Evolutionary conservation across 2,797 vertebrate genomes (phyloP), one percentile per base, ranked within the genome.

Genomic region (Sebastes nivosus): DNA sequence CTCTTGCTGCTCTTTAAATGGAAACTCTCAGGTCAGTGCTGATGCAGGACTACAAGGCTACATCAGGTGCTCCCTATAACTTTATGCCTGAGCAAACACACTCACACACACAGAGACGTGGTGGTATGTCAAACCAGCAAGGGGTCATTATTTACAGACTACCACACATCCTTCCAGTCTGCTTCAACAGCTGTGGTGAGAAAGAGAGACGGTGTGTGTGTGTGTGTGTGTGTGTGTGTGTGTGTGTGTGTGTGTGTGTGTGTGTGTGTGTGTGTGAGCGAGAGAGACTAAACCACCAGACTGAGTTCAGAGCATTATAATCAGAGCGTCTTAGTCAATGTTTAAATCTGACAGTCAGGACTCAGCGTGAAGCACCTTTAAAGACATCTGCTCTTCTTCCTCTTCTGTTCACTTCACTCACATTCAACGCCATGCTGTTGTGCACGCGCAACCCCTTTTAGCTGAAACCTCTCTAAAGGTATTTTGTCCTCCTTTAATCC

Each of bases 91-190:
- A 84, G 52, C 14, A 11, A 75, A 71, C 50, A 32, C 75, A 74
- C 74, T 42, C 9, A 18, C 25, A 25, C 29, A 68, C 42, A 20
- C 25, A 65, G 12, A 72, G 14, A 61, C 13, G 32, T 20, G 11
- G 55, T 38, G 77, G 63, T 58, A 87, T 77, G 74, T 79, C 34
- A 69, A 73, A 75, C 59, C 89, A 87, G 83, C 54, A 24, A 67
- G 88, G 34, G 72, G 73, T 81, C 72, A 89, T 93, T 90, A 91
- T 84, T 83, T 69, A 82, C 79, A 83, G 91, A 82, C 89, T 89
- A 29, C 29, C 30, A 73, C 80, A 91, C 86, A 87, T 91, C 87
- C 83, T 67, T 78, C 34, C 29, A 24, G 32, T 75, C 8, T 36
- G 64, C 50, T 76, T 46, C 67, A 42, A 22, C 69, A 29, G 72